phyloP scores from a whole-genome alignment of 2,888 invertebrate genomes.

The Mythimna lalbum region DNA sequence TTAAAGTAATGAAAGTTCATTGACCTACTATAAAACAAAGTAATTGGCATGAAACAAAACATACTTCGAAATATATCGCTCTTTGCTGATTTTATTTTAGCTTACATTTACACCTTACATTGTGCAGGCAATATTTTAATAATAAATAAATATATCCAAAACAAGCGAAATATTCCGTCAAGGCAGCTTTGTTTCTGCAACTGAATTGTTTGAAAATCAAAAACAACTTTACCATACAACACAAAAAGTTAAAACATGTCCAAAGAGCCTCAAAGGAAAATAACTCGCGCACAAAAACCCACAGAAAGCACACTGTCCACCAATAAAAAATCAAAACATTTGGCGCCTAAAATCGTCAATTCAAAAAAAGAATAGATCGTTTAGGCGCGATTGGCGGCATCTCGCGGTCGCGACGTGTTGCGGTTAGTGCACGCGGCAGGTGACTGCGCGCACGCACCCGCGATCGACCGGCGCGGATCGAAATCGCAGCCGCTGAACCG shows the following conservation, averaged over 20 bases:
- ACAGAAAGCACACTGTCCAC: conserved; percentile 70
- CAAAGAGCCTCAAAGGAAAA: conserved; percentile 67
- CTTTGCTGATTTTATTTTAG: conserved; percentile 1
- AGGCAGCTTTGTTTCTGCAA: conserved; percentile 16
- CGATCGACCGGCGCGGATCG: conserved; percentile 71
- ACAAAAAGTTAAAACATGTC: conserved; percentile 62
- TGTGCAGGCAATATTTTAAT: background rate
- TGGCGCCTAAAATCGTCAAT: conserved; percentile 68
- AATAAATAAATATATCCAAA: background rate
- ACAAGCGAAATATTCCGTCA: conserved; percentile 13
- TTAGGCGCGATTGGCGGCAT: conserved; percentile 72
- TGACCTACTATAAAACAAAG: conserved; percentile 27
- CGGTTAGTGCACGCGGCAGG: conserved; percentile 80
- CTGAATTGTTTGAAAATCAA: conserved; percentile 11
- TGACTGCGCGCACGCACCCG: conserved; percentile 78
- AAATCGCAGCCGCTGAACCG: conserved; percentile 74
- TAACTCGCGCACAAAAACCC: conserved; percentile 65
- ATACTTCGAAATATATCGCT: conserved; percentile 15
- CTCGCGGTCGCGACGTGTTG: conserved; percentile 73
- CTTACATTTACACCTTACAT: background rate
- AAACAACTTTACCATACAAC: conserved; percentile 63
- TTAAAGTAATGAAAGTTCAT: conserved; percentile 17
- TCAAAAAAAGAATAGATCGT: conserved; percentile 70
- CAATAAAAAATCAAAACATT: conserved; percentile 54
- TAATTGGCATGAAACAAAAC: conserved; percentile 28